Evolutionary conservation across 2,113 vertebrate species (phyloP), one percentile per base, ranked within the genome.

Genomic region (Amia ocellicauda): DNA sequence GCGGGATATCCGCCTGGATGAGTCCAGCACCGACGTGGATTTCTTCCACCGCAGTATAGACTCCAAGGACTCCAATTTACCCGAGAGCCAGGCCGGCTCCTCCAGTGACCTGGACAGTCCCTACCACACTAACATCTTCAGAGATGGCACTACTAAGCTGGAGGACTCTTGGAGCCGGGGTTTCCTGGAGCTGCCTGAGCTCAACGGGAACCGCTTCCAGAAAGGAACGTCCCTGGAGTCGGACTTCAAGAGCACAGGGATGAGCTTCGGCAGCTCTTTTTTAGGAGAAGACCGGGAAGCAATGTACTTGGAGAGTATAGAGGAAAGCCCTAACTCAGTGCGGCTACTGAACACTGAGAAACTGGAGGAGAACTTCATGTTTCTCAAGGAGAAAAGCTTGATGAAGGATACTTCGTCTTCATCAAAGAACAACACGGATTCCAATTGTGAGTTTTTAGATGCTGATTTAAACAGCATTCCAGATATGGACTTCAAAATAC

Each of bases 331-430:
- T 2, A 70, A 82, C 8, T 68, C 71, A 50, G 81, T 49, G 60
- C 76, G 72, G 43, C 40, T 85, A 60, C 69, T 89, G 70, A 89
- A 81, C 62, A 70, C 77, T 51, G 90, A 92, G 67, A 92, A 93
- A 68, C 81, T 96, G 17, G 73, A 87, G 2, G 90, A 91, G 63
- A 98, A 98, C 77, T 97, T 92, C 69, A 41, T 89, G 58, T 97
- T 97, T 80, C 93, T 98, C 66, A 90, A 87, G 73, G 91, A 96
- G 58, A 94, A 87, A 31, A 89, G 83, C 55, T 80, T 99, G 8
- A 19, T 97, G 64, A 91, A 87, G 74, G 91, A 87, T 4, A 66
- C 78, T 1, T 60, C 83, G 24, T 68, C 69, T 45, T 80, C 70
- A 31, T 83, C 76, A 69, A 78, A 58, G 49, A 69, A 47, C 7